Evolutionary conservation across 2,888 invertebrate genomes (phyloP).

Genomic region (Pemphredon lugubris): DNA sequence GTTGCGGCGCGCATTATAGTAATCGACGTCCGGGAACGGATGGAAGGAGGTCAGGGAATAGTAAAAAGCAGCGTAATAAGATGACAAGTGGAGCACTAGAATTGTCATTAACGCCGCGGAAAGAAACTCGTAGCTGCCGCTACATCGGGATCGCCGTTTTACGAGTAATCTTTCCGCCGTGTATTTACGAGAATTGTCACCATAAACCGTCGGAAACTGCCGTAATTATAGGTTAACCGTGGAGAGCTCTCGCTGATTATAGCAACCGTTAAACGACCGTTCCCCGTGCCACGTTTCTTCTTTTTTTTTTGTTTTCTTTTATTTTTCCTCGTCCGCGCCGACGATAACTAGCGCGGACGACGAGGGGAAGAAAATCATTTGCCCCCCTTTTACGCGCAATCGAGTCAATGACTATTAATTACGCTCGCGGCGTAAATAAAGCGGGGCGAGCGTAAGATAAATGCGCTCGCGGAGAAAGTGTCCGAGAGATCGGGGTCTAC

Average conservation of each 20-base stretch:
- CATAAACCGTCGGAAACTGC: constrained; percentile 39
- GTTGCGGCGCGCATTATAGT: no score
- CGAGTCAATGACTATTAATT: no score
- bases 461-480: no score
- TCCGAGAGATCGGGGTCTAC: no score
- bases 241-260: constrained; percentile 32
- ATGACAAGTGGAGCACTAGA: constrained; percentile 20
- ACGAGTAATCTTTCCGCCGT: constrained; percentile 25
- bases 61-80: constrained; percentile 18
- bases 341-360: background rate
- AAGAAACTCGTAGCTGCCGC: no score
- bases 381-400: no score
- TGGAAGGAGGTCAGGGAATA: background rate
- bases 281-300: constrained; percentile 2
- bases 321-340: no score
- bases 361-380: no score
- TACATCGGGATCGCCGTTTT: constrained; percentile 18
- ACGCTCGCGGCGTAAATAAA: no score
- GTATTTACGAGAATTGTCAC: constrained; percentile 43
- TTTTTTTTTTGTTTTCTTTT: background rate
- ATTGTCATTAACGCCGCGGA: constrained; percentile 21
- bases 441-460: no score
- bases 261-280: constrained; percentile 41
- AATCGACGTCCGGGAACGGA: background rate
- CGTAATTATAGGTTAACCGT: constrained; percentile 42